These are phyloP conservation scores for Coenonympha glycerion DNA, from an alignment of 2,888 invertebrate genomes.

Conservation along the genomic window DNA sequence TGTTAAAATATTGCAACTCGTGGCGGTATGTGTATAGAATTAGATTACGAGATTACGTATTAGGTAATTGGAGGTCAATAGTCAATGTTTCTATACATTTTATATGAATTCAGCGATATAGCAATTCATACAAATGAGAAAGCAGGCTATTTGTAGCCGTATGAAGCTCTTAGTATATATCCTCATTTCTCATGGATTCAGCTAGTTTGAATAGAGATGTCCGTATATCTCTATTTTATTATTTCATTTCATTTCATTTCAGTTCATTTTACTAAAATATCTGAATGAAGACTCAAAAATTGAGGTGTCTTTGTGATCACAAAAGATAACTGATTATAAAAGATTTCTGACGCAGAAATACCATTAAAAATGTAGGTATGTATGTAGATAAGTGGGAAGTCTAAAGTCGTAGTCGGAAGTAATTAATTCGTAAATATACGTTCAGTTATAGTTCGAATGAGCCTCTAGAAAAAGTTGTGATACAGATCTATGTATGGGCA, in stretches of 20 bases:
- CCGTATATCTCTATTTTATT: no score
- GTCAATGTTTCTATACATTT: slow-evolving; percentile 7
- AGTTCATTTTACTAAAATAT: no score
- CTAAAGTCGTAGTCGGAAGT: neutral
- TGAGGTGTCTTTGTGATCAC: no score
- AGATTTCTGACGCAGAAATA: no score
- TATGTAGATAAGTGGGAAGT: neutral
- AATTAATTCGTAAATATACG: neutral
- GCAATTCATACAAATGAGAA: neutral
- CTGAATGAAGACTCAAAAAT: no score
- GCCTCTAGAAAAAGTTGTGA: neutral
- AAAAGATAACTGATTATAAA: no score
- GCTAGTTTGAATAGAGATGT: no score
- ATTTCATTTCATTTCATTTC: no score
- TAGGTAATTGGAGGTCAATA: slow-evolving; percentile 10
- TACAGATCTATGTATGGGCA: neutral
- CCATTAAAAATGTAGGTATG: no score
- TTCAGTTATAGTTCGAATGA: neutral
- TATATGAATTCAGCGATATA: neutral
- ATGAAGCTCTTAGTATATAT: no score
- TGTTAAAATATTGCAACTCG: slow-evolving; percentile 23
- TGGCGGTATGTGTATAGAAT: slow-evolving; percentile 24
- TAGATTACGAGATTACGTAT: slow-evolving; percentile 13
- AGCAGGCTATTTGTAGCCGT: neutral
- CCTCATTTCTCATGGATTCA: neutral